These are phyloP conservation scores for Agriopis marginaria DNA, from an alignment of 2,888 invertebrate genomes.

Conservation along the genomic window DNA sequence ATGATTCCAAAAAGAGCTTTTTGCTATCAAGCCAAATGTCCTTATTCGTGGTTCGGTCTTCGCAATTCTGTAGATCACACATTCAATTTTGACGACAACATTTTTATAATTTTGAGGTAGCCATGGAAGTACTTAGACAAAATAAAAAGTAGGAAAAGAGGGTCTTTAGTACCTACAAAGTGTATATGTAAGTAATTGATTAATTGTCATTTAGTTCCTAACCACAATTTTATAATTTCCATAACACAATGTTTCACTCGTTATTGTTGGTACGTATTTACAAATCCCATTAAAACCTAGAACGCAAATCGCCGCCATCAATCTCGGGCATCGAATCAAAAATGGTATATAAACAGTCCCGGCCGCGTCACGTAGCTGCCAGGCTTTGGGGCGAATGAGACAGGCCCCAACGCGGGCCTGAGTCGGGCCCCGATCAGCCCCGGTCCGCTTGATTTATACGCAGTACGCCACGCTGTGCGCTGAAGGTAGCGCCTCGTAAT, in stretches of 20 bases:
- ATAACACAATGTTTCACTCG: not conserved
- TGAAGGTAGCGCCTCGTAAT: constrained; percentile 66
- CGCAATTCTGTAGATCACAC: too few relatives aligned
- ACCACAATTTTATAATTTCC: too few relatives aligned
- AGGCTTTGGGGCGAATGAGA: constrained; percentile 62
- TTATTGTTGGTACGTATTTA: not conserved
- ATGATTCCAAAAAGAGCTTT: too few relatives aligned
- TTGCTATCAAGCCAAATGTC: too few relatives aligned
- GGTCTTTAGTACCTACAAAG: too few relatives aligned
- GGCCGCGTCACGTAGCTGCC: constrained; percentile 61
- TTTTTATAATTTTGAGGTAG: too few relatives aligned
- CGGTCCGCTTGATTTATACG: constrained; percentile 70
- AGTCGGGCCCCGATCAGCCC: constrained; percentile 30
- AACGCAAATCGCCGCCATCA: constrained; percentile 30
- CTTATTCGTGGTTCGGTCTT: too few relatives aligned
- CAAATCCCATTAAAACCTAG: constrained; percentile 1
- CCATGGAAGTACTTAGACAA: too few relatives aligned
- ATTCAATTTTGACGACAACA: too few relatives aligned
- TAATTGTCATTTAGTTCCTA: too few relatives aligned
- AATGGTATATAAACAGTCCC: constrained; percentile 50
- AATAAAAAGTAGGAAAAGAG: too few relatives aligned
- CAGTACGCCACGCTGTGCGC: constrained; percentile 54
- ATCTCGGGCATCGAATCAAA: constrained; percentile 41
- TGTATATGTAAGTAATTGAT: too few relatives aligned
- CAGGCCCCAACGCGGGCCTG: constrained; percentile 54